These are phyloP conservation scores for Exaiptasia diaphana DNA, from an alignment of 64 coral and sea anemone genomes.

Conservation along the genomic window DNA sequence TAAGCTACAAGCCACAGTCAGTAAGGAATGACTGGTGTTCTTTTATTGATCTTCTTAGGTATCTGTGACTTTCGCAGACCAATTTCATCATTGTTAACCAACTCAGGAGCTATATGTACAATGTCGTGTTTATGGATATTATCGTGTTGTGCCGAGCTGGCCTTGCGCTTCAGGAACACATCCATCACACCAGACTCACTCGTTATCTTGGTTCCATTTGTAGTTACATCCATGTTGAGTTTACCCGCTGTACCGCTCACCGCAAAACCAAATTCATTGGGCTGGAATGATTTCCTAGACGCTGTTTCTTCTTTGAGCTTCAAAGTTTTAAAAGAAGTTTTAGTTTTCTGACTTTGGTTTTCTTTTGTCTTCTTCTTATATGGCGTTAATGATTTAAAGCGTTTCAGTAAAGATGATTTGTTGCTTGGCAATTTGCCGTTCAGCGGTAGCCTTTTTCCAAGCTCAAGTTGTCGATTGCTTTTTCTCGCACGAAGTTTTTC, in stretches of 20 bases:
- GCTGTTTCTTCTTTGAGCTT: too few species aligned
- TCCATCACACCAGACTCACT: slow-evolving; percentile 79
- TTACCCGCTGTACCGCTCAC: slow-evolving; percentile 79
- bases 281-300: too few species aligned
- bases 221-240: slow-evolving; percentile 86
- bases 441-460: background rate
- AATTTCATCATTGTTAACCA: background rate
- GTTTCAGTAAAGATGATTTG: too few species aligned
- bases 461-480: background rate
- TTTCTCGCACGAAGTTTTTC: background rate
- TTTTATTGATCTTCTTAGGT: background rate
- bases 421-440: too few species aligned
- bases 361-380: too few species aligned
- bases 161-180: slow-evolving; percentile 44
- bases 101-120: slow-evolving; percentile 15
- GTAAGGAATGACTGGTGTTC: too few species aligned
- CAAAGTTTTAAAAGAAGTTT: too few species aligned
- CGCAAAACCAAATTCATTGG: slow-evolving; percentile 50
- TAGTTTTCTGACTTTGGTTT: too few species aligned
- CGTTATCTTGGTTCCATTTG: slow-evolving; percentile 56
- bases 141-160: background rate
- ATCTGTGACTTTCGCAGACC: slow-evolving; percentile 50
- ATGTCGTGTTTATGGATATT: background rate
- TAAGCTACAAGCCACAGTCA: too few species aligned
- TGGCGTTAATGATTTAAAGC: too few species aligned